phyloP scores from a whole-genome alignment of 2,888 invertebrate species.

The Calliphora vomitoria region DNA sequence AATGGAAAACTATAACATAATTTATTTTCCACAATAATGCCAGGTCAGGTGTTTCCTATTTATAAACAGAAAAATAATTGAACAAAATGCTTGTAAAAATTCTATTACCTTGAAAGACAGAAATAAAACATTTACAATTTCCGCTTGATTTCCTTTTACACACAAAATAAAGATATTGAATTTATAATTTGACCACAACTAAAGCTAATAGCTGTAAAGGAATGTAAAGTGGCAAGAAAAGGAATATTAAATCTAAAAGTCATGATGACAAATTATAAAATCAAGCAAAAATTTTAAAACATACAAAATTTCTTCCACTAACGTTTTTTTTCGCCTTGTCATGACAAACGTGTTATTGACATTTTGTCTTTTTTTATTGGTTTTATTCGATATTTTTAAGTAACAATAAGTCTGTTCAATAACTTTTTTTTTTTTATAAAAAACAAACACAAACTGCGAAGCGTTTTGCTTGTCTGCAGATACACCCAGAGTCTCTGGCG shows the following conservation, averaged over 20 bases:
- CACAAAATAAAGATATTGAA: conserved; percentile 19
- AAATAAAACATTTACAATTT: conserved; percentile 36
- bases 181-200: conserved; percentile 16
- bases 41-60: background rate
- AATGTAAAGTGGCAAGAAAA: background rate
- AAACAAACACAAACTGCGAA: too few relatives aligned
- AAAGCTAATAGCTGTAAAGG: background rate
- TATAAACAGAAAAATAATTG: background rate
- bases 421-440: too few relatives aligned
- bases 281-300: background rate
- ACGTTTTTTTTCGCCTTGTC: conserved; percentile 25
- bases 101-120: background rate
- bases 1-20: too few relatives aligned
- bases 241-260: background rate
- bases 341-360: conserved; percentile 44
- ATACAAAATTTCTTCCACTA: conserved; percentile 18
- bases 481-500: too few relatives aligned
- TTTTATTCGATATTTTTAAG: conserved; percentile 23
- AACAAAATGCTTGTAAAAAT: background rate
- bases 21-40: background rate
- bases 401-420: background rate
- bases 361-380: conserved; percentile 46
- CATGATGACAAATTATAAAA: conserved; percentile 55
- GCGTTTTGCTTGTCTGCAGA: too few relatives aligned
- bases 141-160: conserved; percentile 36